Evolutionary conservation across 2,113 vertebrate genomes (phyloP).

Genomic region (Pseudorasbora parva): DNA sequence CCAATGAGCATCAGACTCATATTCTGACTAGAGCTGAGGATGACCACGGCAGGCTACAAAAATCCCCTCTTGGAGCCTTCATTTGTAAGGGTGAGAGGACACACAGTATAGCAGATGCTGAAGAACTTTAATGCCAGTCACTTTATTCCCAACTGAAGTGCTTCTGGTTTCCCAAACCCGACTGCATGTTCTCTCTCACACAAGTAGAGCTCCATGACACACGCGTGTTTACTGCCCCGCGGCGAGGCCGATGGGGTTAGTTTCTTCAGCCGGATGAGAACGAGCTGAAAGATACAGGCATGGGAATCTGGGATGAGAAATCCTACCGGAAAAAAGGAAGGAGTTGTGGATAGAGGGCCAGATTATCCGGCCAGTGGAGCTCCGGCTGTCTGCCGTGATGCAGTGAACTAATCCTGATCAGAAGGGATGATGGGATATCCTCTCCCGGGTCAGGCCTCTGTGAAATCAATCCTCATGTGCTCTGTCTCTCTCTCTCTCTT

Average conservation of each 20-base stretch:
- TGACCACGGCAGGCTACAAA: no score
- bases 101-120: not conserved
- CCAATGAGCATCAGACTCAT: no score
- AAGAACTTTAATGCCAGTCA: not conserved
- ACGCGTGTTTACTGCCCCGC: not conserved
- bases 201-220: not conserved
- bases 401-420: not conserved
- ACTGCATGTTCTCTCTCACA: not conserved
- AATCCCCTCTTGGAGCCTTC: no score
- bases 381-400: not conserved
- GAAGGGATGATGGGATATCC: conserved; percentile 22
- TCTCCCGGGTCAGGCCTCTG: not conserved
- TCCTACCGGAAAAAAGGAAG: no score
- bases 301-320: not conserved
- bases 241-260: not conserved
- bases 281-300: not conserved
- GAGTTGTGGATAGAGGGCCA: not conserved
- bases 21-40: no score
- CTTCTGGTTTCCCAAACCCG: not conserved
- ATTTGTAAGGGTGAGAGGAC: not conserved
- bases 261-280: not conserved
- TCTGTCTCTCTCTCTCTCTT: not conserved
- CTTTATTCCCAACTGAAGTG: not conserved
- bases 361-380: not conserved
- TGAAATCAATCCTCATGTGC: not conserved